Evolutionary conservation across 2,888 invertebrate genomes (phyloP), one percentile per base, ranked within the genome.

Genomic region (Hirtodrosophila cameraria): DNA sequence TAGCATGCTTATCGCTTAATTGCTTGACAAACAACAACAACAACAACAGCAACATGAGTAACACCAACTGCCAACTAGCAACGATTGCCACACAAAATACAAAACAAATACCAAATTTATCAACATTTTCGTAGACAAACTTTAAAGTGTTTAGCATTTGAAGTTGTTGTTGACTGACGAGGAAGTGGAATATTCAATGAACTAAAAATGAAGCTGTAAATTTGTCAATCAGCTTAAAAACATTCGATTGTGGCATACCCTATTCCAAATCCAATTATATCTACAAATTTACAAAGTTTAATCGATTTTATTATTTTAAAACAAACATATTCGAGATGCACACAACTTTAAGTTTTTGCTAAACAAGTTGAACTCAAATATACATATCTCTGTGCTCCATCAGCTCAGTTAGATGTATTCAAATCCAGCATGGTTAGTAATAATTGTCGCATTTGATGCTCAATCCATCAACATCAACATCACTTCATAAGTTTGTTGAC

Each of bases 1-100:
- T 71, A 71, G 74, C 74, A 62, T 76, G 75, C 83, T 83, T 83
- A 79, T 83, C 80, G 80, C 83, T 83, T 79, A 80, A 80, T 80
- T 83, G 83, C 75, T 72, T 67, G 64, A 67, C 65, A 58, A 79
- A 52, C 60, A 67, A 63, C 62, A 53, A 46, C 54, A 53, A 13
- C 46, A 64, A 42, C 41, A 54, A 42, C 52, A 49, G 39, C 25
- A 63, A 58, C 30, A 20, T 25, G 23, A 20, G 35, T 27, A 49
- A 28, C 50, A 50, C 18, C 43, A 50, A 58, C 46, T 36, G 50
- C 33, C 43, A 57, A 38, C 20, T 39, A 15, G 18, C 20, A 39
- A 30, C 28, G 11, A 38, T 11, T 63, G 43, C 62, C 50, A 48
- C 57, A 53, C 42, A 33, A 70, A 53, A 63, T 50, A 66, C 63